Base-by-base conservation (phyloP, 2,113 vertebrate species). In the Rutilus rutilus region DNA sequence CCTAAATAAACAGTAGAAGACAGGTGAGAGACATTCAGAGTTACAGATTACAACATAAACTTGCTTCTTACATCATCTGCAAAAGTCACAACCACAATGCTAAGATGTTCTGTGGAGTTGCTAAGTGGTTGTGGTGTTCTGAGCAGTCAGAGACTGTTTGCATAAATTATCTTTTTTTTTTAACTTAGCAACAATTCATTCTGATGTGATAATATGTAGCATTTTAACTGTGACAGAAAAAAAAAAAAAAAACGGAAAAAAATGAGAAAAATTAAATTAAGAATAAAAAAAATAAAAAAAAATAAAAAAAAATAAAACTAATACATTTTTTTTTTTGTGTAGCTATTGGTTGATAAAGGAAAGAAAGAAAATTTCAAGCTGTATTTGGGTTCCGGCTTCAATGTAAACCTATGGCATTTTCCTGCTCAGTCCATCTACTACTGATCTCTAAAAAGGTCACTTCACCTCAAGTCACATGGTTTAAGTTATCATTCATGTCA, bases 1-100 rank as follows among this genome's bases (percentile, higher is more conserved):
- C 97, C 98, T 99, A 89, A 89, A 93, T 27, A 59, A 42, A 78
- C n/a, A 88, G 54, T 4, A 54, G 23, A 25, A 82, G 36, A 57
- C 21, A 54, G 50, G 11, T 30, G 27, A 39, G 47, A 78, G n/a
- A 50, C n/a, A 47, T 75, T 50, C 12, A 50, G 23, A 50, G 73
- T 23, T 69, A 33, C 17, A 7, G 4, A 69, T 19, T 69, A 33
- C 5, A 33, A 36, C 62, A 65, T 6, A 60, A n/a, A 60, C 19
- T 59, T 19, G 57, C 57, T 59, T 59, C 57, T 59, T 59, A 9
- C 69, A 73, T 47, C 11, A 47, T 74, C n/a, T 74, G 39, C n/a
- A 47, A 47, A 74, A 47, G 12, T 47, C 23, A 8, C 42, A 74
- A 42, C 2, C 69, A n/a, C 50, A 77, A 36, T n/a, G 19, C 30